Evolutionary conservation across 2,797 vertebrate species (phyloP), one percentile per base, ranked within the genome.

Genomic region (Vultur gryphus): DNA sequence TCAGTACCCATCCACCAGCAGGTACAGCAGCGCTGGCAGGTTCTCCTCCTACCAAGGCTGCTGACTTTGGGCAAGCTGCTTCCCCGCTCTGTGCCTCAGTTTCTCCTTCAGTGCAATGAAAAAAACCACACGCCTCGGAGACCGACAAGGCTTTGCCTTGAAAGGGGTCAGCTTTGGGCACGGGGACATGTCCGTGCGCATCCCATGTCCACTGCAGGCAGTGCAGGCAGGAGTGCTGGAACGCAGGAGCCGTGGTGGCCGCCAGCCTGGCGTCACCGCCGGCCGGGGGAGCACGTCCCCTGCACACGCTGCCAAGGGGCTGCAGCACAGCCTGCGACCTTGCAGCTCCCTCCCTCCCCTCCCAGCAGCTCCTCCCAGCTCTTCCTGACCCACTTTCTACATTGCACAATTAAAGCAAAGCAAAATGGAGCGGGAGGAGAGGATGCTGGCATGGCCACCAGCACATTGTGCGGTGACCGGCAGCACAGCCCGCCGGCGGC

Each of bases 221-320:
- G 69, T 7, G 31, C 26, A 35, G 52, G 43, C 69, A 77, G 48
- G 10, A 26, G 39, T 2, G 33, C 48, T 48, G 33, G 28, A 52
- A 21, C 0, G 2, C 13, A 57, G 92, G 33, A 73, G 55, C 28
- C 1, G 0, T 4, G 58, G 62, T 65, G n/a, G 84, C 43, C 17
- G 4, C 44, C 33, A 23, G 78, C 7, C 61, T 3, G 17, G 64
- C 0, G 0, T 55, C 87, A 64, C 33, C 0, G 0, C 37, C 0
- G 5, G 17, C 11, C 7, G 3, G 24, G 24, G 43, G 39, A 70
- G 13, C 73, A 2, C 0, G 0, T 57, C 48, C 25, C 48, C 70
- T 29, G 64, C 52, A 41, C 5, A 2, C 0, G 1, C 39, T 37
- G 52, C 29, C 0, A 3, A 54, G 79, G 86, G 91, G 55, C 65